These are phyloP conservation scores for Nycticryphes semicollaris DNA, from an alignment of 2,113 vertebrate species.

Conservation along the genomic window DNA sequence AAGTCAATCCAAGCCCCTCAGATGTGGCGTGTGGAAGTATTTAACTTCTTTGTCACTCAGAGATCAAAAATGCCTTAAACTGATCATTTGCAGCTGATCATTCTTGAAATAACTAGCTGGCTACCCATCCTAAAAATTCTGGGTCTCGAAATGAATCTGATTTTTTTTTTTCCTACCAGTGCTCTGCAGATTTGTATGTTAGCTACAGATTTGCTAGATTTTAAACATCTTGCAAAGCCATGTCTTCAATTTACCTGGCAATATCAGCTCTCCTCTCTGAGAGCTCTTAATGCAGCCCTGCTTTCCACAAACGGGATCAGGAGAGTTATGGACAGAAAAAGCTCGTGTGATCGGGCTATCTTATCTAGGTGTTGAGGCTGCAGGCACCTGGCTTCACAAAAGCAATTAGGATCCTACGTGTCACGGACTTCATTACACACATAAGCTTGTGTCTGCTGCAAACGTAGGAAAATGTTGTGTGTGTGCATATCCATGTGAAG, in stretches of 20 bases:
- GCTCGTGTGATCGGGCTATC: background rate
- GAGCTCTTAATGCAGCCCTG: slow-evolving; percentile 10
- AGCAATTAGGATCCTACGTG: slow-evolving; percentile 16
- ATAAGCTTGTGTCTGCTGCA: background rate
- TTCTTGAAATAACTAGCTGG: background rate
- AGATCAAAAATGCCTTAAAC: background rate
- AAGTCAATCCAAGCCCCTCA: background rate
- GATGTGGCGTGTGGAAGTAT: background rate
- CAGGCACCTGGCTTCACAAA: background rate
- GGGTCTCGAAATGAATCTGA: background rate
- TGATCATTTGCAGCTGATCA: background rate
- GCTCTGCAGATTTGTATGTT: background rate
- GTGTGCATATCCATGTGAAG: background rate
- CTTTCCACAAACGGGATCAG: background rate
- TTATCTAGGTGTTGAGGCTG: background rate
- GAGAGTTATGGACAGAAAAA: background rate
- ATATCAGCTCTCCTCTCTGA: background rate
- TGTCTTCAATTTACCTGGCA: background rate
- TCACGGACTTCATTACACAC: background rate
- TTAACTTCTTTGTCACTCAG: background rate
- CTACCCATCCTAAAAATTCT: background rate
- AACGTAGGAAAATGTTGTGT: background rate
- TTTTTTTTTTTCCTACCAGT: too few species aligned
- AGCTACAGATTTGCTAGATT: slow-evolving; percentile 15
- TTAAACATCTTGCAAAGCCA: background rate